Conservation (phyloP, 2,888 invertebrate genomes). For the Acrobasis repandana region DNA sequence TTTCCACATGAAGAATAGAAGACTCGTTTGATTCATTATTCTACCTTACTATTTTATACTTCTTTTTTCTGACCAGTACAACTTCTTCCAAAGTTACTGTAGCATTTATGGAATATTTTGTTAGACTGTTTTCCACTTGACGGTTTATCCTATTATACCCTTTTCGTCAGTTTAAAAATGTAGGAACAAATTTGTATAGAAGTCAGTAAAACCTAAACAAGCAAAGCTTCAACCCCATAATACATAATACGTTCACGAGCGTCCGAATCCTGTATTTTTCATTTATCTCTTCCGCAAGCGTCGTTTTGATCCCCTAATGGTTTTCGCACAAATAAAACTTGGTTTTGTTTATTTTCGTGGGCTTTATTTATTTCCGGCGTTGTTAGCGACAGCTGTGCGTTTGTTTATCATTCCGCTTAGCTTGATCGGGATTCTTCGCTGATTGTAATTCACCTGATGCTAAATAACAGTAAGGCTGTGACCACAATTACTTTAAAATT, state of each 20-base stretch:
- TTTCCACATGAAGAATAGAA: too few species aligned
- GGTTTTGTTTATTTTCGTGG: slow-evolving; percentile 65
- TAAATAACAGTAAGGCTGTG: slow-evolving; percentile 25
- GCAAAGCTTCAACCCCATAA: neutral
- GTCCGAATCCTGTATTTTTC: slow-evolving; percentile 51
- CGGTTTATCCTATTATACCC: too few species aligned
- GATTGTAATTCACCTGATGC: slow-evolving; percentile 54
- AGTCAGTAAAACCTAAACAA: neutral
- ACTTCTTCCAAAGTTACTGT: too few species aligned
- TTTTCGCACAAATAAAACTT: slow-evolving; percentile 71
- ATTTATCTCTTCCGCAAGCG: slow-evolving; percentile 59
- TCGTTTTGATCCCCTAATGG: slow-evolving; percentile 68
- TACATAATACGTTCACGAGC: slow-evolving; percentile 33
- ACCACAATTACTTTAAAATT: neutral
- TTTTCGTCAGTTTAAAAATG: neutral
- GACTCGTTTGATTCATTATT: too few species aligned
- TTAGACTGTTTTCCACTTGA: too few species aligned
- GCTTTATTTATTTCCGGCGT: slow-evolving; percentile 69
- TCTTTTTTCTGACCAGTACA: too few species aligned
- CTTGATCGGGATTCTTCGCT: slow-evolving; percentile 50
- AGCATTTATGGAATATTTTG: too few species aligned
- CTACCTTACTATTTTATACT: too few species aligned
- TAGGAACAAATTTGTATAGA: neutral
- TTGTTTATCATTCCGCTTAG: slow-evolving; percentile 70
- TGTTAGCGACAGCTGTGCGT: slow-evolving; percentile 64